Evolutionary conservation across 2,888 invertebrate genomes (phyloP).

Genomic region (Chrysotoxum bicinctum): DNA sequence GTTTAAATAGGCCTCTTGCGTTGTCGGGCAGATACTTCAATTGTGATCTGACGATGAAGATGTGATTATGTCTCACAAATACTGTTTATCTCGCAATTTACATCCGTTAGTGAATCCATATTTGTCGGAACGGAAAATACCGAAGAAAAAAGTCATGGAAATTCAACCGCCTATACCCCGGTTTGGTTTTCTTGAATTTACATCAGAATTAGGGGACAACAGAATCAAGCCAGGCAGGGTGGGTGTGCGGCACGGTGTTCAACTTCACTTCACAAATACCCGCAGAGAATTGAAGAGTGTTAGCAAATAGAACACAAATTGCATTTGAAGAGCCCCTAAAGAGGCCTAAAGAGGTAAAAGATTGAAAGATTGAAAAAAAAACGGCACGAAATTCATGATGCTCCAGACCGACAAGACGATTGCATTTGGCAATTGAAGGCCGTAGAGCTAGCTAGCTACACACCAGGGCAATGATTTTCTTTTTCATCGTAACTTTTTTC

Average conservation of each 20-base stretch:
- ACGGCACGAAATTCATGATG: slow-evolving; percentile 31
- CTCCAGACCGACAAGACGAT: slow-evolving; percentile 24
- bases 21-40: slow-evolving; percentile 22
- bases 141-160: slow-evolving; percentile 40
- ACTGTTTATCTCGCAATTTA: slow-evolving; percentile 64
- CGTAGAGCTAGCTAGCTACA: neutral
- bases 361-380: slow-evolving; percentile 39
- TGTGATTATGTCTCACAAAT: slow-evolving; percentile 57
- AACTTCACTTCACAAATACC: neutral
- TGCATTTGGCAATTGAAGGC: slow-evolving; percentile 55
- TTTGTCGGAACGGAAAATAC: slow-evolving; percentile 35
- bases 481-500: slow-evolving; percentile 1
- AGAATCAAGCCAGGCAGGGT: neutral
- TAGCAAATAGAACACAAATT: slow-evolving; percentile 15
- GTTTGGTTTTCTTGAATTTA: slow-evolving; percentile 39
- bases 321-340: slow-evolving; percentile 46
- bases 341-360: slow-evolving; percentile 59
- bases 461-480: slow-evolving; percentile 13
- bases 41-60: slow-evolving; percentile 44
- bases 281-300: slow-evolving; percentile 5
- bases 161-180: slow-evolving; percentile 42
- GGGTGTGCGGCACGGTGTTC: neutral
- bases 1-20: neutral
- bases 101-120: slow-evolving; percentile 62
- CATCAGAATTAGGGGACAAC: slow-evolving; percentile 45